phyloP scores from a whole-genome alignment of 2,888 invertebrate genomes.

The Erannis defoliaria region DNA sequence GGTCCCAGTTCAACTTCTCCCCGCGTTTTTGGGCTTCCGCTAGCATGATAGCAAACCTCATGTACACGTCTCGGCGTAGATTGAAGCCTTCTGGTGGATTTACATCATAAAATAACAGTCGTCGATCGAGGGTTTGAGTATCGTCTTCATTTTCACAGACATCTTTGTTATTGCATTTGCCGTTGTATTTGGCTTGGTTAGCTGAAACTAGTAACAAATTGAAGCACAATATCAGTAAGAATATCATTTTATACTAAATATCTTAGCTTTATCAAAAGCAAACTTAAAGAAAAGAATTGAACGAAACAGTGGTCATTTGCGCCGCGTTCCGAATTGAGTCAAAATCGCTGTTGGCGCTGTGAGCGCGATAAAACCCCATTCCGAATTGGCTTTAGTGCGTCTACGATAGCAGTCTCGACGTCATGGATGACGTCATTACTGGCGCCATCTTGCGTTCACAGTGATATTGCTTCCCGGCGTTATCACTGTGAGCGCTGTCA shows the following conservation, averaged over 20 bases:
- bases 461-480: too few species aligned
- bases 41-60: conserved; percentile 95
- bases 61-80: conserved; percentile 97
- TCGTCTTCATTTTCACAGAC: conserved; percentile 22
- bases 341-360: too few species aligned
- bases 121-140: conserved; percentile 53
- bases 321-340: too few species aligned
- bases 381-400: too few species aligned
- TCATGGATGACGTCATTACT: too few species aligned
- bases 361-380: too few species aligned
- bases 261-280: not conserved
- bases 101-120: conserved; percentile 96
- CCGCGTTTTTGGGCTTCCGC: conserved; percentile 87
- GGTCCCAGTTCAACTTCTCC: conserved; percentile 80
- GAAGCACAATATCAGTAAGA: conserved; percentile 16
- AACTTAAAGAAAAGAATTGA: not conserved
- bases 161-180: conserved; percentile 32
- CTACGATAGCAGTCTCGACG: too few species aligned
- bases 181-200: conserved; percentile 27
- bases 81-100: conserved; percentile 99
- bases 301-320: not conserved
- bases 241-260: conserved; percentile 27
- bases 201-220: conserved; percentile 35
- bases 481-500: too few species aligned
- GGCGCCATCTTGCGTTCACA: too few species aligned